Evolutionary conservation across 2,888 invertebrate genomes (phyloP).

Genomic region (Cataglyphis albicans): DNA sequence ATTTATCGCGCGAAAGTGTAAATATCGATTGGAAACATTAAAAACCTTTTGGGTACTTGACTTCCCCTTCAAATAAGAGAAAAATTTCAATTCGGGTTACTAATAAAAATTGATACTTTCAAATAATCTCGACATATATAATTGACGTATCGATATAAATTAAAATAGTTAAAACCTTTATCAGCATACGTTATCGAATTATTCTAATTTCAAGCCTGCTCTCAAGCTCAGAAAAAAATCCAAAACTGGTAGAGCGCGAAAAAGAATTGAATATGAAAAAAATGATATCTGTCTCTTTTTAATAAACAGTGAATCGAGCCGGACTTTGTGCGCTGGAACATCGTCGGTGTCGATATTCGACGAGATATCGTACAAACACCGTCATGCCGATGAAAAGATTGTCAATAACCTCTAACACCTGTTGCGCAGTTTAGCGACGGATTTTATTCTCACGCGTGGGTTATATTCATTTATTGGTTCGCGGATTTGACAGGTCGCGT

Average conservation of each 20-base stretch:
- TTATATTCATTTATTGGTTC: slow-evolving; percentile 79
- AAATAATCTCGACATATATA: background rate
- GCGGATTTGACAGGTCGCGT: slow-evolving; percentile 74
- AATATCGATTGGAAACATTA: too few relatives aligned
- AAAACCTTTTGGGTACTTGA: too few relatives aligned
- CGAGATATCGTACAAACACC: slow-evolving; percentile 75
- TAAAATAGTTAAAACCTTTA: slow-evolving; percentile 30
- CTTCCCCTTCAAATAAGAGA: too few relatives aligned
- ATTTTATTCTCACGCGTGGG: slow-evolving; percentile 80
- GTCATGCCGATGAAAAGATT: slow-evolving; percentile 79
- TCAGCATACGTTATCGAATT: background rate
- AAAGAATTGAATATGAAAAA: slow-evolving; percentile 48
- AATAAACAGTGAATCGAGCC: slow-evolving; percentile 52
- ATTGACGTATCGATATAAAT: background rate
- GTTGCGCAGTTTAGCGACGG: slow-evolving; percentile 74
- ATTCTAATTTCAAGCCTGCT: slow-evolving; percentile 30
- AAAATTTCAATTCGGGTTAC: too few relatives aligned
- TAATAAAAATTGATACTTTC: background rate
- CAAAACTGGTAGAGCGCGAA: slow-evolving; percentile 24
- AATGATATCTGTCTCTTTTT: slow-evolving; percentile 45
- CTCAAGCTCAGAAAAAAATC: background rate
- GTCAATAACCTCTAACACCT: slow-evolving; percentile 73
- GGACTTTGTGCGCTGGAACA: slow-evolving; percentile 56
- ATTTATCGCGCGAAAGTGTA: too few relatives aligned
- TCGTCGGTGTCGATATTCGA: slow-evolving; percentile 71